Conservation (phyloP, 2,888 invertebrate genomes). For the Tetranychus piercei region DNA sequence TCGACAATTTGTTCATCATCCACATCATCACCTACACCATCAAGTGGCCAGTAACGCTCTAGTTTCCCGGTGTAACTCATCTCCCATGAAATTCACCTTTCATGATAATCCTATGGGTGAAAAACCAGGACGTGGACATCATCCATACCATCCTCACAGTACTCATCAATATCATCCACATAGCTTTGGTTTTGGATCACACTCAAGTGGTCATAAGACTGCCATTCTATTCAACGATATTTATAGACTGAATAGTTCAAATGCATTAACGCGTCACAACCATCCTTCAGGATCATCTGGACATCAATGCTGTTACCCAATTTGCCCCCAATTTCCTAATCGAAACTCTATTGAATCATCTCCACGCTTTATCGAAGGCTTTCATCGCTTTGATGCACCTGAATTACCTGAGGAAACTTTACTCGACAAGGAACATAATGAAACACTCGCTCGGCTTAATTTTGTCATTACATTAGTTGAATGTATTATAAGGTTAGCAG, state of each 20-base stretch:
- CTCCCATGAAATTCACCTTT: slow-evolving; percentile 1
- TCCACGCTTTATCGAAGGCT: not conserved
- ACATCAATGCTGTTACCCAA: not conserved
- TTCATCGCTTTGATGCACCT: slow-evolving; percentile 36
- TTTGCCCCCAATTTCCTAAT: not conserved
- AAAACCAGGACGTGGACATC: not conserved
- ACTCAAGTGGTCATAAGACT: not conserved
- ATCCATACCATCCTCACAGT: slow-evolving; percentile 6
- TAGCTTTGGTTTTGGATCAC: not conserved
- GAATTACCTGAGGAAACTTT: slow-evolving; percentile 87
- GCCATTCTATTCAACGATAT: not conserved
- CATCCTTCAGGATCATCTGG: not conserved
- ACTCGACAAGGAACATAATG: slow-evolving; percentile 84
- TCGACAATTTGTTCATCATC: not conserved
- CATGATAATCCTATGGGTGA: not conserved
- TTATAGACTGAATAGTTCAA: not conserved
- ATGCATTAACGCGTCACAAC: not conserved
- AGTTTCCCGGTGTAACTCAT: slow-evolving; percentile 2
- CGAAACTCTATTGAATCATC: not conserved
- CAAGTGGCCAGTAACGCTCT: not conserved
- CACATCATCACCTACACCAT: not conserved
- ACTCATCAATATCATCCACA: not conserved
- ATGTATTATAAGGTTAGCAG: slow-evolving; percentile 60
- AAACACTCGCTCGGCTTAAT: slow-evolving; percentile 85
- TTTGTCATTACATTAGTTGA: slow-evolving; percentile 89